phyloP scores from a whole-genome alignment of 2,888 invertebrate genomes.

The Cremastinae sp. region DNA sequence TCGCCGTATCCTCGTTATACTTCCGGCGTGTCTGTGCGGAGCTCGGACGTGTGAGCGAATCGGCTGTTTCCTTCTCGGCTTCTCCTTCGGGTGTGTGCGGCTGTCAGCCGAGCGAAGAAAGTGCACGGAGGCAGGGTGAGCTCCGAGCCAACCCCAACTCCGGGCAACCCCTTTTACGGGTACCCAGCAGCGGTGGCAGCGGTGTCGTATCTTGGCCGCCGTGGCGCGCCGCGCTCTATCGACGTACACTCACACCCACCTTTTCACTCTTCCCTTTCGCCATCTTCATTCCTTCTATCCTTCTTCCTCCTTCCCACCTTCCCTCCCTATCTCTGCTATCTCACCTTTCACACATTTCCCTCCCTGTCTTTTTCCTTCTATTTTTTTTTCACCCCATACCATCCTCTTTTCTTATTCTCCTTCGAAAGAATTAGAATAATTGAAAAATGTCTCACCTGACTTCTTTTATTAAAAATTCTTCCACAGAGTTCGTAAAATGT shows the following conservation, averaged over 20 bases:
- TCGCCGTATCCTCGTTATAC: conserved; percentile 41
- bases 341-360: conserved; percentile 5
- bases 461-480: no score
- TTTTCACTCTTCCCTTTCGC: conserved; percentile 54
- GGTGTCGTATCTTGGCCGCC: conserved; percentile 81
- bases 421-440: no score
- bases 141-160: conserved; percentile 65
- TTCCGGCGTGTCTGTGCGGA: conserved; percentile 16
- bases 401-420: no score
- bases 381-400: conserved; percentile 61
- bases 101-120: conserved; percentile 60
- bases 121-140: conserved; percentile 50
- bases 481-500: no score
- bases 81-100: conserved; percentile 46
- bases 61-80: conserved; percentile 46
- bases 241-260: conserved; percentile 77
- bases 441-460: no score
- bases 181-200: conserved; percentile 78
- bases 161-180: conserved; percentile 76
- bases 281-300: conserved; percentile 54
- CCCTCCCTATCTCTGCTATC: conserved; percentile 30
- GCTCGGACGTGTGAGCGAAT: no score
- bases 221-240: conserved; percentile 80
- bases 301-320: conserved; percentile 42
- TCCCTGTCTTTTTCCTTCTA: conserved; percentile 57